Evolutionary conservation across 92 coral and sea anemone species (phyloP), one percentile per base, ranked within the genome.

Genomic region (Heteractis magnifica): DNA sequence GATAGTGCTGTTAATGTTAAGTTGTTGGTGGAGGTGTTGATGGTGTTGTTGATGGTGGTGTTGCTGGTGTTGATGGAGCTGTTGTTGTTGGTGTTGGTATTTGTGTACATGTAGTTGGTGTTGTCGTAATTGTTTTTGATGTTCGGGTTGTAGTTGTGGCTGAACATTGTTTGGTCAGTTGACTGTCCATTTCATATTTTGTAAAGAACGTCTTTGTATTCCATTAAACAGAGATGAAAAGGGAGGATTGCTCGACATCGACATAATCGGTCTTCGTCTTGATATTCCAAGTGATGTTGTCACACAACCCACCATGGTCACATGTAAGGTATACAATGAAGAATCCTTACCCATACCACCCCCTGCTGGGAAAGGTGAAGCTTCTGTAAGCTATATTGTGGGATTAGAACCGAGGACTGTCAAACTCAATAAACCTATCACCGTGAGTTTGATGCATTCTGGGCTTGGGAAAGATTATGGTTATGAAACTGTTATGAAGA

Each of bases 351-450:
- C 79, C 20, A 26, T 68, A 23, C 18, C 73, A 68, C 80, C 88
- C 49, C 84, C 88, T 14, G 62, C 76, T 44, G 48, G 79, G 4
- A 19, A 51, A 21, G 77, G 71, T n/a, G 88, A 88, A 55, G 72
- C 79, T 14, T 18, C 83, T 3, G 88, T 88, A 18, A 88, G 91
- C 49, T 75, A 79, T 60, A 75, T 88, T 12, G 50, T 88, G 18
- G 62, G 81, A 76, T 81, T 88, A 50, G 80, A 77, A 50, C 6
- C 85, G 15, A 53, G 49, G 18, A 23, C 23, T 53, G 8, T 77
- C 14, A 23, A 77, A 51, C 64, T 77, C 10, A 51, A 26, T 5
- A 15, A 11, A 34, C 64, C 80, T 13, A 52, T 77, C 64, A 58
- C 13, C 19, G 16, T 77, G 3, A 77, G 49, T 5, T 11, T 77